Conservation (phyloP, 2,888 invertebrate species). For the Lycia hirtaria region DNA sequence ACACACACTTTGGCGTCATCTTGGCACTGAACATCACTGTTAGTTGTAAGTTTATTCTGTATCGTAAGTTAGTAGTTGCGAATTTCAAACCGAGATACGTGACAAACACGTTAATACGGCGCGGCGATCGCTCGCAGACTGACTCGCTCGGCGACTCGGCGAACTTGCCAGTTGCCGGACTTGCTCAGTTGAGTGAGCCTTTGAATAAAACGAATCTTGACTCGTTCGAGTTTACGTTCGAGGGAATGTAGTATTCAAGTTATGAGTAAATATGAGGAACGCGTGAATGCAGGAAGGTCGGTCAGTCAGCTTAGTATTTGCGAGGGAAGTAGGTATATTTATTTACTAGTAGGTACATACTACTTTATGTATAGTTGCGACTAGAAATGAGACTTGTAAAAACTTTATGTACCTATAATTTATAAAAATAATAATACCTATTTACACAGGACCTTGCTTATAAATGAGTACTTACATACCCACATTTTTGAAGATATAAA, state of each 20-base stretch:
- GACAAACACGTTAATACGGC: slow-evolving; percentile 35
- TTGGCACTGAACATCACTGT: slow-evolving; percentile 58
- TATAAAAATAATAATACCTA: no score
- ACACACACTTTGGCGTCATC: slow-evolving; percentile 63
- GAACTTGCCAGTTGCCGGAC: background rate
- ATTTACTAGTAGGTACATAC: no score
- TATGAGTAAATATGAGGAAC: slow-evolving; percentile 5
- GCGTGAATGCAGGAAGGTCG: slow-evolving; percentile 8
- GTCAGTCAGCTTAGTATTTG: slow-evolving; percentile 1
- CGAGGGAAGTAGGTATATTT: no score
- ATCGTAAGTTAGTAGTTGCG: slow-evolving; percentile 56
- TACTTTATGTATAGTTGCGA: no score
- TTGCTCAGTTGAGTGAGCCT: background rate
- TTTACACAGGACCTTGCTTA: no score
- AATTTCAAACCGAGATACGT: slow-evolving; percentile 23
- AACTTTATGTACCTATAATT: no score
- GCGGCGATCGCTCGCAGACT: slow-evolving; percentile 68
- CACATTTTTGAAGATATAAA: no score
- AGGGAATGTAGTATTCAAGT: slow-evolving; percentile 4
- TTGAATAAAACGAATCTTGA: slow-evolving; percentile 14
- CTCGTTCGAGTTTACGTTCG: slow-evolving; percentile 8
- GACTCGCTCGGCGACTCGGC: background rate
- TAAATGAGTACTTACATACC: no score
- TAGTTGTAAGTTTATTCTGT: slow-evolving; percentile 59
- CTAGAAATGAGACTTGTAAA: no score